Evolutionary conservation across 2,113 vertebrate species (phyloP), one percentile per base, ranked within the genome.

Genomic region (Noturus placidus): DNA sequence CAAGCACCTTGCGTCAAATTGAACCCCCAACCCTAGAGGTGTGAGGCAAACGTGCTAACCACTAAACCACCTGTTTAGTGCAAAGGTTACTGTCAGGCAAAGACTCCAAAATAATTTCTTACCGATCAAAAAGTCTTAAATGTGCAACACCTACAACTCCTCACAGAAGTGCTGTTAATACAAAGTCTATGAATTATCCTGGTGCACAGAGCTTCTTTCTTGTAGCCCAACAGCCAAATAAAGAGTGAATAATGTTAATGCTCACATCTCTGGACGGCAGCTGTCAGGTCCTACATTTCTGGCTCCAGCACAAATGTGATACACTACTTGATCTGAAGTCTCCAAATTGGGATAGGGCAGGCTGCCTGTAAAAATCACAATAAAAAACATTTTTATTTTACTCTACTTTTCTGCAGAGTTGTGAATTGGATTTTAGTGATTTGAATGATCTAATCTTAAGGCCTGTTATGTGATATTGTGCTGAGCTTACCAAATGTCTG

Each of bases 261-360:
- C 94, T 94, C 65, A 96, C 95, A 95, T 93, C 86, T 96, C 94
- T 67, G 92, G 91, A 46, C 94, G 92, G 92, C 95, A 95, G 82
- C 92, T 91, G 0, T 92, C 91, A 7, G 95, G 95, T 20, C 92
- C 93, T 57, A 86, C 30, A 83, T 95, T 95, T 85, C 92, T 94
- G 27, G 92, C 89, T 70, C 95, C 95, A 59, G 94, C 89, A 89
- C 93, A 95, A 87, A 96, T 91, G 85, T 94, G 92, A 83, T 93
- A 94, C 19, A 94, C 88, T 78, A 96, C 95, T 38, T 94, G 87
- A 85, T 95, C 94, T 13, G 95, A 94, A 0, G 90, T 92, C 84
- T 94, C 92, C 88, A 95, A 89, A 89, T 88, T 89, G 1, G 94
- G 92, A 82, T 95, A 96, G 0, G 95, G 95, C 27, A 95, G 93